Conservation (phyloP, 2,113 vertebrate species). For the Atlantisia rogersi region DNA sequence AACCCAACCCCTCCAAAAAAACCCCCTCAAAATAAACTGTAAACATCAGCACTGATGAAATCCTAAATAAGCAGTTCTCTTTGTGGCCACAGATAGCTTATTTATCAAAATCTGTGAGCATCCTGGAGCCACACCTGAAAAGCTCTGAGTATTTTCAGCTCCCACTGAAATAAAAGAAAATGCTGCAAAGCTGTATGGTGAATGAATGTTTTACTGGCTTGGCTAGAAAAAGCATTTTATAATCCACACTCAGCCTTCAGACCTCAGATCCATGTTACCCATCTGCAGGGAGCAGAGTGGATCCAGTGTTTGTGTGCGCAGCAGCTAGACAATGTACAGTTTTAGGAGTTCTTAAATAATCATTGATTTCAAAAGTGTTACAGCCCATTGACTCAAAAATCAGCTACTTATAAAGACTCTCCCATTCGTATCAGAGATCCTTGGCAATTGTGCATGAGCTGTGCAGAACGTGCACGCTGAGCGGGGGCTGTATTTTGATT, state of each 20-base stretch:
- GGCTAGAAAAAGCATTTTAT: background rate
- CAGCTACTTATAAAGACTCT: slow-evolving; percentile 48
- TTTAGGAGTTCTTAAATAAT: slow-evolving; percentile 73
- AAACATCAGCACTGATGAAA: background rate
- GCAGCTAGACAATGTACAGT: background rate
- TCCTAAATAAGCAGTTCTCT: background rate
- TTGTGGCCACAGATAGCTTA: background rate
- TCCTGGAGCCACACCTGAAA: background rate
- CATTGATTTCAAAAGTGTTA: slow-evolving; percentile 70
- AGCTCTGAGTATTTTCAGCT: background rate
- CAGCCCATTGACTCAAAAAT: slow-evolving; percentile 71
- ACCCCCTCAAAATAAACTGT: background rate
- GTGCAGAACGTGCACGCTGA: background rate
- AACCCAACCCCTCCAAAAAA: too few relatives aligned
- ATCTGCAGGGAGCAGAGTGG: slow-evolving; percentile 7
- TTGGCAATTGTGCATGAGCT: background rate
- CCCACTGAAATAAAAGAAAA: background rate
- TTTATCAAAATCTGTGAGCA: background rate
- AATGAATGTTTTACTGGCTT: background rate
- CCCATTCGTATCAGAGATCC: background rate
- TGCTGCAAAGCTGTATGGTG: background rate
- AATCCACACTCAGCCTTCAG: background rate
- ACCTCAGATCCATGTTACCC: background rate
- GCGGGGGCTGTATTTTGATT: background rate
- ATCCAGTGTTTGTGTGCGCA: background rate